Conservation (phyloP, 2,797 vertebrate genomes). For the Phoeniculus purpureus region DNA sequence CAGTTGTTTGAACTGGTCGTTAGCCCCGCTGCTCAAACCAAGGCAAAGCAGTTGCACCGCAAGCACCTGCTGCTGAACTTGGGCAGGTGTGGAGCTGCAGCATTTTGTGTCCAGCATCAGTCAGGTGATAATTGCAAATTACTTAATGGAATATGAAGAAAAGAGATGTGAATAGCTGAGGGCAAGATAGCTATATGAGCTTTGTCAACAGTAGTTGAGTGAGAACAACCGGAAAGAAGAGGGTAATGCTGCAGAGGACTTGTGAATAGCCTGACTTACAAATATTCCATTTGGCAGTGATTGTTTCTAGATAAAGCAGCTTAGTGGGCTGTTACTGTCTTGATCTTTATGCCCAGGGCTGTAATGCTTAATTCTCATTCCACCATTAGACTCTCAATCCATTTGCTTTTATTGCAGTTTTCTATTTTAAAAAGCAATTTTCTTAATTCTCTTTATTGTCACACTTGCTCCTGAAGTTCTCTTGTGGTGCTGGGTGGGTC, state of each 20-base stretch:
- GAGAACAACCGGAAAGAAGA: not conserved
- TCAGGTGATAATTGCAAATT: not conserved
- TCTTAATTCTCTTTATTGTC: conserved; percentile 11
- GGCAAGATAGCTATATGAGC: not conserved
- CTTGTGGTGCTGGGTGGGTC: not conserved
- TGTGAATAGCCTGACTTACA: not conserved
- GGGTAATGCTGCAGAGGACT: not conserved
- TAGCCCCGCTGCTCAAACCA: not conserved
- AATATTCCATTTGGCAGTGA: not conserved
- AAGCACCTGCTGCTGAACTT: not conserved
- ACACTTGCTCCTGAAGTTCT: not conserved
- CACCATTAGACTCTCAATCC: conserved; percentile 11
- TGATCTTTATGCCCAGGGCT: conserved; percentile 15
- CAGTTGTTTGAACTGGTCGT: not conserved
- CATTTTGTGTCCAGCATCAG: not conserved
- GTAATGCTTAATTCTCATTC: conserved; percentile 38
- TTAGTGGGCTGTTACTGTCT: conserved; percentile 20
- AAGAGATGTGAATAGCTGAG: not conserved
- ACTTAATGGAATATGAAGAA: not conserved
- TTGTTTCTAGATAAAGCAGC: conserved; percentile 3
- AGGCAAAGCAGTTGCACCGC: not conserved
- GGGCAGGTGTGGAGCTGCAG: not conserved
- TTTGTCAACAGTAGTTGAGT: not conserved
- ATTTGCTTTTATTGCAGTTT: conserved; percentile 44
- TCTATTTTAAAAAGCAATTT: not conserved